These are phyloP conservation scores for Andricus curvator DNA, from an alignment of 2,888 invertebrate genomes.

Conservation along the genomic window DNA sequence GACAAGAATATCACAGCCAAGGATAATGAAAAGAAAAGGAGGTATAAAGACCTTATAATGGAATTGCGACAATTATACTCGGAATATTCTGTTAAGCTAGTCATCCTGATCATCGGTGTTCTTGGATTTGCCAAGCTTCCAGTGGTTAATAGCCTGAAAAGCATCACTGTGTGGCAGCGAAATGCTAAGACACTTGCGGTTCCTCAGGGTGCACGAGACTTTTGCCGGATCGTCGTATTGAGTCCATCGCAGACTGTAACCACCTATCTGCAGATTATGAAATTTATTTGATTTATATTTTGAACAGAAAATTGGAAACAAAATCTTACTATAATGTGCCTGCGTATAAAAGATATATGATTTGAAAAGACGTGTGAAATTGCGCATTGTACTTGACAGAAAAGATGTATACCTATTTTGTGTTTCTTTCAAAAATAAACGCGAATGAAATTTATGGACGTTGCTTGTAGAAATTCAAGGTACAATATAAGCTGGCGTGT, in stretches of 20 bases:
- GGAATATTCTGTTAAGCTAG: no score
- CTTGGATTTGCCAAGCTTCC: no score
- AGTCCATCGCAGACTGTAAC: neutral
- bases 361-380: neutral
- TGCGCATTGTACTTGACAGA: neutral
- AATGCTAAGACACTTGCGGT: no score
- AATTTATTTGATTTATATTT: neutral
- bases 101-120: no score
- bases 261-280: neutral
- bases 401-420: neutral
- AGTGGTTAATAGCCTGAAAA: no score
- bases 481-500: neutral
- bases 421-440: neutral
- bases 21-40: no score
- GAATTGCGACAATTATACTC: no score
- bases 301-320: neutral
- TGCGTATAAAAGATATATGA: neutral
- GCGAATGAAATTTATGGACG: neutral
- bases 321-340: neutral
- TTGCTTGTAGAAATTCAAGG: neutral
- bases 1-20: no score
- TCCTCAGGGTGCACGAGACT: no score
- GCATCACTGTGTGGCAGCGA: no score
- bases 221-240: no score
- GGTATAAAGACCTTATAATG: no score